These are phyloP conservation scores for Polyploca ridens DNA, from an alignment of 2,888 invertebrate genomes.

Conservation along the genomic window DNA sequence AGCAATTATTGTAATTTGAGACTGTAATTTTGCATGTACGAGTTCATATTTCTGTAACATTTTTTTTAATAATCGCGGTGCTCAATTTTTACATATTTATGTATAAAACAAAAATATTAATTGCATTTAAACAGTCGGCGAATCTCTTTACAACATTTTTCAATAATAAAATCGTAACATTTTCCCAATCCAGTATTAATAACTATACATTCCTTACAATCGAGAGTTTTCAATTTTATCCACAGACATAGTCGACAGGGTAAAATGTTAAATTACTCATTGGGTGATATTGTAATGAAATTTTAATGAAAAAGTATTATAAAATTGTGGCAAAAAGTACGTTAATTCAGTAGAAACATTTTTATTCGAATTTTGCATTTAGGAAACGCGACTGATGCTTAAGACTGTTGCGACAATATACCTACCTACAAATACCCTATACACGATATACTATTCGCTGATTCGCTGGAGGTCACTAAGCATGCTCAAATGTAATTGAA, in stretches of 20 bases:
- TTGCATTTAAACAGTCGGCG: conserved; percentile 54
- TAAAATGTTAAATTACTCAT: conserved; percentile 69
- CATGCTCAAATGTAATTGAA: background rate
- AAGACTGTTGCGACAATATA: conserved; percentile 74
- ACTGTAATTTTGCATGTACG: conserved; percentile 22
- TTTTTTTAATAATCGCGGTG: conserved; percentile 33
- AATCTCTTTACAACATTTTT: conserved; percentile 41
- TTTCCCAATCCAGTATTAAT: conserved; percentile 69
- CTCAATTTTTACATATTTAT: conserved; percentile 38
- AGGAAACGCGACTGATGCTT: conserved; percentile 62
- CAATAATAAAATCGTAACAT: conserved; percentile 32
- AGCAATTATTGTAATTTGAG: conserved; percentile 6
- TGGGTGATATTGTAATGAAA: conserved; percentile 78
- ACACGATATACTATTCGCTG: conserved; percentile 15
- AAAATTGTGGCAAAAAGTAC: conserved; percentile 68
- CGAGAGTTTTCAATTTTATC: conserved; percentile 66
- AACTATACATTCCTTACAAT: conserved; percentile 79
- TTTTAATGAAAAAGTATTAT: conserved; percentile 64
- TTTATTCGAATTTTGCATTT: conserved; percentile 59
- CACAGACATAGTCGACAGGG: conserved; percentile 55
- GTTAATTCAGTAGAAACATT: conserved; percentile 44
- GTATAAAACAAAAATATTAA: conserved; percentile 26
- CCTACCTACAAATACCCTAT: conserved; percentile 22
- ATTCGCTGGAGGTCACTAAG: background rate
- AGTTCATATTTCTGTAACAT: conserved; percentile 30